Percentiles rank a stretch among this genome's conserved stretches.
Conservation (phyloP, 2,888 invertebrate genomes). For the Metacarcinus magister region DNA sequence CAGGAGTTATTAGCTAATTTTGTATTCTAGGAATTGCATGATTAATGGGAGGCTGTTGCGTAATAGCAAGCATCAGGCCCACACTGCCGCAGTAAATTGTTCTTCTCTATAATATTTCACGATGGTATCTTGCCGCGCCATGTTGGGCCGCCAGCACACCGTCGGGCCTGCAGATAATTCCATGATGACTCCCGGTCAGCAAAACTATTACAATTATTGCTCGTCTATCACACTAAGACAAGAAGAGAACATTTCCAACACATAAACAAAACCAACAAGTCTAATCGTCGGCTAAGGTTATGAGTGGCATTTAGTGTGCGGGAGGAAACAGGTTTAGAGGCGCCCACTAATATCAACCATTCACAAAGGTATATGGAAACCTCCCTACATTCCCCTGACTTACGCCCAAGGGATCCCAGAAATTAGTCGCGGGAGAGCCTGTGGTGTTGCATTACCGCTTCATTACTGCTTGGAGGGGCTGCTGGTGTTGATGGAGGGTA, state of each 20-base stretch:
- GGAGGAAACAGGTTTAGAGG: constrained; percentile 23
- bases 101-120: constrained; percentile 51
- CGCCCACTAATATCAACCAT: constrained; percentile 1
- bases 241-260: constrained; percentile 45
- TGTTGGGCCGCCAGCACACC: constrained; percentile 49
- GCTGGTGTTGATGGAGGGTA: not conserved
- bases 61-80: constrained; percentile 51
- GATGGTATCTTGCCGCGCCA: constrained; percentile 44
- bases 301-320: constrained; percentile 19
- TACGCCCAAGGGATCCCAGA: not conserved
- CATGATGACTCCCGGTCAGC: constrained; percentile 43
- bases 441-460: not conserved
- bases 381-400: not conserved
- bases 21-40: constrained; percentile 49
- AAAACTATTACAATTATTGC: constrained; percentile 51
- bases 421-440: not conserved
- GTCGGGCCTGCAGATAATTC: constrained; percentile 43
- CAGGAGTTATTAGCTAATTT: constrained; percentile 49
- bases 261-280: constrained; percentile 49
- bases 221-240: constrained; percentile 36
- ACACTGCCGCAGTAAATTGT: constrained; percentile 51
- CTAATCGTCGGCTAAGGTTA: constrained; percentile 11
- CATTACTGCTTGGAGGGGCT: not conserved
- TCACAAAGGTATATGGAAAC: not conserved
- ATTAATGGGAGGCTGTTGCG: constrained; percentile 38